These are phyloP conservation scores for Lordiphosa fenestrarum DNA, from an alignment of 2,888 invertebrate species.

Conservation along the genomic window DNA sequence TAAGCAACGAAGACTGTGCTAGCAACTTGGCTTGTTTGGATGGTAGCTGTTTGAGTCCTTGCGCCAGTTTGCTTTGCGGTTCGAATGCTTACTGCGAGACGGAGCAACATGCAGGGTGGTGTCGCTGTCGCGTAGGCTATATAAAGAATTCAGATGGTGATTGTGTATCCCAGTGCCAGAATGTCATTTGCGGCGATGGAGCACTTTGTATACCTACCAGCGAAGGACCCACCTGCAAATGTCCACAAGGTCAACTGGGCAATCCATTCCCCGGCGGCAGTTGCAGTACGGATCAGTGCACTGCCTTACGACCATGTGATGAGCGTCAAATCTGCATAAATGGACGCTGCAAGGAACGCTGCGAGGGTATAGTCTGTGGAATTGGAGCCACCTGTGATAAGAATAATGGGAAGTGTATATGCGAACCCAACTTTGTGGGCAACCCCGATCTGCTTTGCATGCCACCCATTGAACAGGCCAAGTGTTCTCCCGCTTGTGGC, in stretches of 20 bases:
- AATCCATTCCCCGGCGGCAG: slow-evolving; percentile 95
- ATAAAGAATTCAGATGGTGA: slow-evolving; percentile 89
- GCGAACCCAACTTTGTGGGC: slow-evolving; percentile 92
- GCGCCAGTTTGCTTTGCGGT: slow-evolving; percentile 89
- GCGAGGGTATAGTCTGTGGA: slow-evolving; percentile 92
- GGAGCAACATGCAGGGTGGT: slow-evolving; percentile 93
- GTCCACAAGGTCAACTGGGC: slow-evolving; percentile 91
- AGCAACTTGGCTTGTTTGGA: slow-evolving; percentile 89
- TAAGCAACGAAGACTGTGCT: slow-evolving; percentile 88
- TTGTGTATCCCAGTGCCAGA: slow-evolving; percentile 86
- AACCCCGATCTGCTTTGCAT: slow-evolving; percentile 94
- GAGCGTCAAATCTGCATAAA: slow-evolving; percentile 91
- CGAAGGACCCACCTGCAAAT: slow-evolving; percentile 92
- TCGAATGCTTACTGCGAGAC: slow-evolving; percentile 93
- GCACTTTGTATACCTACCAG: slow-evolving; percentile 93
- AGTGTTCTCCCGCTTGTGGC: slow-evolving; percentile 90
- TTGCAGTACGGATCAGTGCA: slow-evolving; percentile 91
- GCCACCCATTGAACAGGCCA: slow-evolving; percentile 90
- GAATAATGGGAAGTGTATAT: slow-evolving; percentile 90
- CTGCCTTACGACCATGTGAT: slow-evolving; percentile 87
- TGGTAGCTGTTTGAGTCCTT: slow-evolving; percentile 90
- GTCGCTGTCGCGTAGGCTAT: slow-evolving; percentile 91
- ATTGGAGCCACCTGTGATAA: slow-evolving; percentile 93
- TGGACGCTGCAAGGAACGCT: slow-evolving; percentile 93
- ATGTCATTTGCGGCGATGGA: slow-evolving; percentile 88